phyloP scores from a whole-genome alignment of 1,140 invertebrate species.

The Gerris buenoi region DNA sequence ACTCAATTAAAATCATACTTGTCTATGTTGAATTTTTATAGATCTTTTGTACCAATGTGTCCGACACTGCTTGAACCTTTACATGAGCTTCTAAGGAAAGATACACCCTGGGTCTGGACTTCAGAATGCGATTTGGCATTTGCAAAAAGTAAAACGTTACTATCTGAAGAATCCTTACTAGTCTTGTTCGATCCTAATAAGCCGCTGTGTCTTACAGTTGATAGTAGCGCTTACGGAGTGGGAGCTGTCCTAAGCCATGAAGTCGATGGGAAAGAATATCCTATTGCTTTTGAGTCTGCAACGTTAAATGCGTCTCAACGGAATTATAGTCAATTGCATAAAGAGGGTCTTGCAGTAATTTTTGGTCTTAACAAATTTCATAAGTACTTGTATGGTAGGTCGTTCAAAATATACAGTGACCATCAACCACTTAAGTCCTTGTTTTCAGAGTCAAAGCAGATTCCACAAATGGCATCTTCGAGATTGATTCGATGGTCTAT shows the following conservation, averaged over 20 bases:
- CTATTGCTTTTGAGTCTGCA: conserved; percentile 29
- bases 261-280: conserved; percentile 23
- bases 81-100: conserved; percentile 6
- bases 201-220: conserved; percentile 19
- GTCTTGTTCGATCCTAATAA: conserved; percentile 18
- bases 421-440: neutral
- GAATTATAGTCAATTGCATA: conserved; percentile 35
- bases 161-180: conserved; percentile 13
- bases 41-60: conserved; percentile 11
- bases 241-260: conserved; percentile 30
- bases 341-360: conserved; percentile 32
- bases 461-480: conserved; percentile 25
- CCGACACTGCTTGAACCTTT: conserved; percentile 11
- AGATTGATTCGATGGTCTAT: conserved; percentile 15
- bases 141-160: conserved; percentile 11
- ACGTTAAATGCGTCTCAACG: conserved; percentile 28
- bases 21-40: conserved; percentile 4
- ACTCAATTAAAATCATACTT: conserved; percentile 6
- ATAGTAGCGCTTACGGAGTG: conserved; percentile 25
- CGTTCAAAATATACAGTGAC: neutral
- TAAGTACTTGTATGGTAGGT: conserved; percentile 18
- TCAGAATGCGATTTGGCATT: conserved; percentile 15
- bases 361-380: conserved; percentile 30
- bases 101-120: conserved; percentile 9
- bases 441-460: neutral